phyloP scores from a whole-genome alignment of 1,140 invertebrate species.

The Cydia fagiglandana region DNA sequence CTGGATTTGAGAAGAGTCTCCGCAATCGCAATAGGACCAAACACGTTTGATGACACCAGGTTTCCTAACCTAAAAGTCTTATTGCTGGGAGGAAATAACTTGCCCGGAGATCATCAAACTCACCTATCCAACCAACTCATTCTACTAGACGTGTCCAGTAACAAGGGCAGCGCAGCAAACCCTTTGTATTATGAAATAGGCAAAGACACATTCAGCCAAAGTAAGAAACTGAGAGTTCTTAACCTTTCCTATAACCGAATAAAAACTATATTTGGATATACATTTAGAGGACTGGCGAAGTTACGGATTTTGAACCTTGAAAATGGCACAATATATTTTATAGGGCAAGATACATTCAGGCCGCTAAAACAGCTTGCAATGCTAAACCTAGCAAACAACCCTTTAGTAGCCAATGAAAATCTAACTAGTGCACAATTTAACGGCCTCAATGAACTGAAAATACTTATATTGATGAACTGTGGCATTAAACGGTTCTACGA shows the following conservation, averaged over 20 bases:
- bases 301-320: constrained; percentile 74
- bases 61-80: constrained; percentile 76
- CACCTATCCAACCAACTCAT: constrained; percentile 70
- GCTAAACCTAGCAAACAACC: constrained; percentile 79
- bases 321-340: constrained; percentile 75
- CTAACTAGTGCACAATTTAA: constrained; percentile 67
- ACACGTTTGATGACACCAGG: constrained; percentile 59
- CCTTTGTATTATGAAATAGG: constrained; percentile 74
- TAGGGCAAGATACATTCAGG: constrained; percentile 70
- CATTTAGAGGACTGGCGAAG: constrained; percentile 73
- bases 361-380: constrained; percentile 68
- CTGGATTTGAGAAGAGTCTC: constrained; percentile 74
- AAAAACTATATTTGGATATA: constrained; percentile 68
- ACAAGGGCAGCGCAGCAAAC: constrained; percentile 63
- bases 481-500: constrained; percentile 71
- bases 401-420: constrained; percentile 63
- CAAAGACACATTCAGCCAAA: constrained; percentile 57
- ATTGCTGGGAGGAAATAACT: constrained; percentile 73
- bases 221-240: constrained; percentile 56
- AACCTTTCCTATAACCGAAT: constrained; percentile 78
- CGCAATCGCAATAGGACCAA: constrained; percentile 54
- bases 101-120: constrained; percentile 71
- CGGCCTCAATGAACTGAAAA: constrained; percentile 75
- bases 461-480: constrained; percentile 75
- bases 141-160: constrained; percentile 75